A percentile compares a stretch with the other conserved stretches of the same genome.
phyloP scores from a whole-genome alignment of 35 echinoderm and acorn worm species.

The Ptychodera flava region DNA sequence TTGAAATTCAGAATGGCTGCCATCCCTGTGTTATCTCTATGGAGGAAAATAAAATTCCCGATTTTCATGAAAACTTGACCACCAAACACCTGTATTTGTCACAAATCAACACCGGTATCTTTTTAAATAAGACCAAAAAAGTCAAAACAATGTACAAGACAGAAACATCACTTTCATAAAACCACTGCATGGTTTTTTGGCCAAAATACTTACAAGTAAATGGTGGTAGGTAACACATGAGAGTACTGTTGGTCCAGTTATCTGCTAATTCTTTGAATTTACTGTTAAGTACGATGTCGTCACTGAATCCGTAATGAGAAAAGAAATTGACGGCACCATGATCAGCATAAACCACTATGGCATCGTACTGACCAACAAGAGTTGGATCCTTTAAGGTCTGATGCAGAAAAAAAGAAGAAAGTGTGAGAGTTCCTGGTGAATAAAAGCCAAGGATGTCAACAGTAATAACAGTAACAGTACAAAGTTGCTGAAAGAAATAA shows the following conservation, averaged over 20 bases:
- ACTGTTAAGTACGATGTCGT: slow-evolving; percentile 98
- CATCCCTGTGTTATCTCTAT: no score
- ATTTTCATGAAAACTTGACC: no score
- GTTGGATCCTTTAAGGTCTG: slow-evolving; percentile 79
- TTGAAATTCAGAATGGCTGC: no score
- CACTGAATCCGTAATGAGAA: slow-evolving; percentile 69
- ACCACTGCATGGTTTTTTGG: no score
- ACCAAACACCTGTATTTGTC: no score
- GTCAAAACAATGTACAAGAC: no score
- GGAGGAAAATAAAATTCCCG: no score
- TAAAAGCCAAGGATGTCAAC: neutral
- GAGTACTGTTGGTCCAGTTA: slow-evolving; percentile 98
- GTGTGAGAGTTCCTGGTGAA: neutral
- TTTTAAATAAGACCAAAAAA: no score
- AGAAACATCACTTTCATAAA: no score
- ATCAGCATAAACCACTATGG: slow-evolving; percentile 90
- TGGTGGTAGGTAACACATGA: slow-evolving; percentile 93
- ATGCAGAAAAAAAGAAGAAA: slow-evolving; percentile 15
- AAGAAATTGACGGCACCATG: slow-evolving; percentile 95
- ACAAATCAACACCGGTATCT: no score
- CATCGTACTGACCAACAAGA: slow-evolving; percentile 76
- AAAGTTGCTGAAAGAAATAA: no score
- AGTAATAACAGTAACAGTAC: neutral
- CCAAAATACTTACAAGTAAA: slow-evolving; percentile 82
- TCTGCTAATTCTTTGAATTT: slow-evolving; percentile 86